Conservation (phyloP, 2,888 invertebrate genomes). For the Bellardia pandia region DNA sequence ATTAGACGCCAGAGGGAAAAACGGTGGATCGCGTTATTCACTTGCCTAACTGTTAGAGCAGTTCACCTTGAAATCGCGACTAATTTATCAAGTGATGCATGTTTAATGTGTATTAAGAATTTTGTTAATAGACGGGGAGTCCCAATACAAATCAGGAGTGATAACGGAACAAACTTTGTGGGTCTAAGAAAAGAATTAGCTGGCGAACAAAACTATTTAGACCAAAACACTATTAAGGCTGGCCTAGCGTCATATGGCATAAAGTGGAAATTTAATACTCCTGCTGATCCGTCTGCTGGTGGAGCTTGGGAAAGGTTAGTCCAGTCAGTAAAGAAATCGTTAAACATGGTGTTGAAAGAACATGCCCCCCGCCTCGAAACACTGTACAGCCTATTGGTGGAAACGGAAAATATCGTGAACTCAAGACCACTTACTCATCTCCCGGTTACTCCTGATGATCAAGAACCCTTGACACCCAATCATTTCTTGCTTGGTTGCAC, state of each 20-base stretch:
- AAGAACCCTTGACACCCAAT: constrained; percentile 60
- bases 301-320: constrained; percentile 74
- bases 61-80: constrained; percentile 60
- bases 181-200: constrained; percentile 48
- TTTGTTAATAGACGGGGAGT: constrained; percentile 66
- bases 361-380: constrained; percentile 60
- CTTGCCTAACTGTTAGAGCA: constrained; percentile 68
- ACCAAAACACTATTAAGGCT: constrained; percentile 12
- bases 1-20: constrained; percentile 57
- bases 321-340: constrained; percentile 56
- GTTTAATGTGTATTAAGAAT: constrained; percentile 43
- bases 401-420: constrained; percentile 68
- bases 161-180: constrained; percentile 70
- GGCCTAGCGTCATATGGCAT: constrained; percentile 26
- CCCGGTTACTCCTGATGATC: constrained; percentile 49
- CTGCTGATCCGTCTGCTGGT: constrained; percentile 69
- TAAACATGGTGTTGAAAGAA: constrained; percentile 52
- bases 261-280: constrained; percentile 67
- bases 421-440: constrained; percentile 65
- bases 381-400: constrained; percentile 36
- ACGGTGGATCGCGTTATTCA: constrained; percentile 70
- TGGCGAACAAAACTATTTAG: constrained; percentile 23
- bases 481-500: constrained; percentile 35
- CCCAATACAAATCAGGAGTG: constrained; percentile 61
- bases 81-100: constrained; percentile 46